Conservation (phyloP, 2,888 invertebrate species). For the Erebia aethiops region DNA sequence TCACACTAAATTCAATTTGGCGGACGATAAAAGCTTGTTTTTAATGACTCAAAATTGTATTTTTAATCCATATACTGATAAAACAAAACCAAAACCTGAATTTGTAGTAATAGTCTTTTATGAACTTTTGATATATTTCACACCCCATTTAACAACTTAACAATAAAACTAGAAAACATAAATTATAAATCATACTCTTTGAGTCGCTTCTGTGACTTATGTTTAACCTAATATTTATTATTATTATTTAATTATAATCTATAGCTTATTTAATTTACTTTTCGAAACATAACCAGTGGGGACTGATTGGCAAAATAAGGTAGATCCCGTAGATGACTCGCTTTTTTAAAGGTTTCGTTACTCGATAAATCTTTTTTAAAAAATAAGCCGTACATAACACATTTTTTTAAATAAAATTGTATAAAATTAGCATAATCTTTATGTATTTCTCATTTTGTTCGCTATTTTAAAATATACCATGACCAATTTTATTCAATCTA, state of each 20-base stretch:
- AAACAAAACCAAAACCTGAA: background rate
- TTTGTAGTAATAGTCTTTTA: background rate
- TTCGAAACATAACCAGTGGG: background rate
- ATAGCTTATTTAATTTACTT: background rate
- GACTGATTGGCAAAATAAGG: background rate
- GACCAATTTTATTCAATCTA: conserved; percentile 5
- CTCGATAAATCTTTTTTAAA: too few relatives aligned
- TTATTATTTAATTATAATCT: background rate
- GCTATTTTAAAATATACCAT: background rate
- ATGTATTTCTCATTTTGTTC: background rate
- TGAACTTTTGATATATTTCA: background rate
- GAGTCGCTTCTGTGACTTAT: conserved; percentile 3
- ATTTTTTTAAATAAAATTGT: background rate
- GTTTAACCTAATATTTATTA: conserved; percentile 4
- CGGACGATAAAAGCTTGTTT: too few relatives aligned
- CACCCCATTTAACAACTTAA: background rate
- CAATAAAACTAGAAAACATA: conserved; percentile 7
- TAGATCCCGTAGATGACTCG: too few relatives aligned
- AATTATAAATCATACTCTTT: conserved; percentile 9
- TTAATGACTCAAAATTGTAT: too few relatives aligned
- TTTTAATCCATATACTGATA: too few relatives aligned
- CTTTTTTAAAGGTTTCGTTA: background rate
- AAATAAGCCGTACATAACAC: too few relatives aligned
- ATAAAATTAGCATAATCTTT: background rate
- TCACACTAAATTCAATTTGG: too few relatives aligned